Evolutionary conservation across 2,797 vertebrate species (phyloP), one percentile per base, ranked within the genome.

Genomic region (Phoeniculus purpureus): DNA sequence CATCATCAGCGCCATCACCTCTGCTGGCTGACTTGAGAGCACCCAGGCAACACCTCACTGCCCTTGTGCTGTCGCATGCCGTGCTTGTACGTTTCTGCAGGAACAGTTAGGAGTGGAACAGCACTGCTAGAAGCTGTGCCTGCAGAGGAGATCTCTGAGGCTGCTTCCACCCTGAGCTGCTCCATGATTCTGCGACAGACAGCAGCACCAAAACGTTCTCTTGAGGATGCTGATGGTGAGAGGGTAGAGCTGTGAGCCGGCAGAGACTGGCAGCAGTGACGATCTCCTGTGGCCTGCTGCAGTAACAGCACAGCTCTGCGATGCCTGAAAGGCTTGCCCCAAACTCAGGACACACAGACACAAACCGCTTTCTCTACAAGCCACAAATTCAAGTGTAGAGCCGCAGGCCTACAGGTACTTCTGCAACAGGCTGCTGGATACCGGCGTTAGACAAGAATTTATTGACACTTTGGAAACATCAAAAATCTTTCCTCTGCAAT

Each of bases 1-100:
- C 20, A 54, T 10, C 72, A 25, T 5, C 51, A 66, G 1, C 62
- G 67, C 1, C 40, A 15, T 11, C 3, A 2, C 0, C 1, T 18
- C 66, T 23, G 23, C 37, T 37, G 37, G 26, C 15, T 61, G 15
- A 43, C 47, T 43, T 21, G 47, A 47, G 37, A 73, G 52, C 66
- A 67, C 15, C 60, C 31, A 68, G 32, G 51, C 26, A 64, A 79
- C 32, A 12, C 23, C 60, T 50, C 15, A 65, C 19, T 51, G 10
- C 29, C 18, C 25, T 51, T 71, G 43, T 82, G 32, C 50, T 74
- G 66, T 70, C 81, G 65, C 25, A 55, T 22, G 7, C 21, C 12
- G 16, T 31, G 67, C 68, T 56, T 52, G 47, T 43, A 32, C 37
- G 25, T 34, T 66, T 55, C 79, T 48, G 48, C 60, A 71, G 32